Base-by-base conservation (phyloP, 2,113 vertebrate species). In the Mus pahari region DNA sequence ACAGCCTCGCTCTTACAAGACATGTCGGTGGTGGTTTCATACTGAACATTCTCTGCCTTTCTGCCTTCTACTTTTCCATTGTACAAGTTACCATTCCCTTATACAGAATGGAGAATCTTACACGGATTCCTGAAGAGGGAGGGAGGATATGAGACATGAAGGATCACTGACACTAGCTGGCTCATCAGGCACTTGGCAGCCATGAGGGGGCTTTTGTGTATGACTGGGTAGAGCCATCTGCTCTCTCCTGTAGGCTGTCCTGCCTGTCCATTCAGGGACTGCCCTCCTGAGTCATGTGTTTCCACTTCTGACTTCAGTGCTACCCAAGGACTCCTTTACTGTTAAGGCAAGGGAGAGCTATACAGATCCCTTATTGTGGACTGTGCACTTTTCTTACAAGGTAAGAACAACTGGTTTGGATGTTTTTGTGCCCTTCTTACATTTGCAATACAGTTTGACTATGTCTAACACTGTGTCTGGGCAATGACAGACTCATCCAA, bases 171-270 rank as follows among this genome's bases (percentile, higher is more conserved):
- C 2, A 2, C 81, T 42, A 28, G 33, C 13, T 75, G 68, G 60
- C 33, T 0, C 31, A 19, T 31, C 42, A 53, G 70, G 3, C 42
- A 6, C 13, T 3, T 68, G 19, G 13, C 48, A 19, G 31, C 53
- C 17, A 2, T 31, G 39, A n/a, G 33, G 1, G 26, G 26, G 3
- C 17, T 7, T 12, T 12, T 1, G 45, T 74, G 9, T 31, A 13
- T 77, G 28, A 42, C 7, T 17, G 39, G 26, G 39, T 28, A 19
- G 39, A 19, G 20, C 26, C 50, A n/a, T 53, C 7, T 31, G 42
- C 8, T 62, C 33, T 50, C 39, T 77, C 24, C n/a, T 50, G 24
- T 16, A 16, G 16, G 19, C 10, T 45, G 17, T 73, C 7, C 42
- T 81, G 55, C 42, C 12, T 39, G 31, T 2, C 39, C 4, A 33